These are phyloP conservation scores for Nothobranchius kuhntae DNA, from an alignment of 2,113 vertebrate species.

Conservation along the genomic window DNA sequence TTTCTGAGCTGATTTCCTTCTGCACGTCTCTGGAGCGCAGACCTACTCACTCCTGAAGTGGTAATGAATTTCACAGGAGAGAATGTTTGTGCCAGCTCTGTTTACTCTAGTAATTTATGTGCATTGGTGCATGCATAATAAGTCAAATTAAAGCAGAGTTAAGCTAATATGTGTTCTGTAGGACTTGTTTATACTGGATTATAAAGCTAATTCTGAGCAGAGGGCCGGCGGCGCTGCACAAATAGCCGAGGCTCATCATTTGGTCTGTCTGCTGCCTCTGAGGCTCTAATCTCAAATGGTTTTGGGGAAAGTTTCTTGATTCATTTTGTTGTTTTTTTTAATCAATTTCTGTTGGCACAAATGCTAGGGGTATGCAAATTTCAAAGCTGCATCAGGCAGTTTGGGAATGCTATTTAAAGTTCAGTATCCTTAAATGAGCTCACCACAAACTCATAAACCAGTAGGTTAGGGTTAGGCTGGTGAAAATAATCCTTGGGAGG, in stretches of 20 bases:
- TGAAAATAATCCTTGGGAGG: too few species aligned
- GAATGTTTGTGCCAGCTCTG: constrained; percentile 64
- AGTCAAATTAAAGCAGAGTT: constrained; percentile 46
- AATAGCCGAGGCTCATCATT: not conserved
- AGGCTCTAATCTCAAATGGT: constrained; percentile 1
- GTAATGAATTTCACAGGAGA: constrained; percentile 69
- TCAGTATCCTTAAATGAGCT: not conserved
- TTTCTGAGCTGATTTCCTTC: constrained; percentile 57
- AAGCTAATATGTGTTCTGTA: constrained; percentile 50
- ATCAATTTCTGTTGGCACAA: constrained; percentile 27
- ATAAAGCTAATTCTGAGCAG: constrained; percentile 5
- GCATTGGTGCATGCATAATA: constrained; percentile 62
- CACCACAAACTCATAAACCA: constrained; percentile 4
- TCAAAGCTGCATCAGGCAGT: constrained; percentile 54
- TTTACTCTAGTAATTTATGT: constrained; percentile 72
- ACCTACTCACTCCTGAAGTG: constrained; percentile 60
- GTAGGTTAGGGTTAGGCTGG: too few species aligned
- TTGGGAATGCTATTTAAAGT: constrained; percentile 43
- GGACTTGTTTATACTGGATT: constrained; percentile 34
- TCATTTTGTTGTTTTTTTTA: constrained; percentile 1
- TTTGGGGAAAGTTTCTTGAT: not conserved
- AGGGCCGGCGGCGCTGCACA: constrained; percentile 3
- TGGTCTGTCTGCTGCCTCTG: not conserved
- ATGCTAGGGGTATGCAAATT: constrained; percentile 37
- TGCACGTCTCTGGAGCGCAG: constrained; percentile 56